A percentile compares a stretch with the other conserved stretches of the same genome.
These are phyloP conservation scores for Danio jaintianensis DNA, from an alignment of 2,797 vertebrate genomes.

Conservation along the genomic window DNA sequence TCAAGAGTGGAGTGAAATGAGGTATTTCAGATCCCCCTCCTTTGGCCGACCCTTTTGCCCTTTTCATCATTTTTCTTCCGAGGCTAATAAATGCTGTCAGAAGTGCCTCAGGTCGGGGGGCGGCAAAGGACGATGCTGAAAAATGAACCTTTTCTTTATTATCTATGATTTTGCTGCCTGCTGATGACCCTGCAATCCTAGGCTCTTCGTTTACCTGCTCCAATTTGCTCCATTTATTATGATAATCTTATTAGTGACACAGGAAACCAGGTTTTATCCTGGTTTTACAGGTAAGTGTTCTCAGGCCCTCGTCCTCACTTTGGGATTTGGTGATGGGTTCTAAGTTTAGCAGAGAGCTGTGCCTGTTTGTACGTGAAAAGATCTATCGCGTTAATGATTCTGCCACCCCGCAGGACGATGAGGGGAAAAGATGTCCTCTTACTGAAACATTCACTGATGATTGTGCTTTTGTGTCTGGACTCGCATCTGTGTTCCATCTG, in stretches of 20 bases:
- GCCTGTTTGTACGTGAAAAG: conserved; percentile 57
- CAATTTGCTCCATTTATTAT: background rate
- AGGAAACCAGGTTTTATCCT: background rate
- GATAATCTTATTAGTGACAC: conserved; percentile 5
- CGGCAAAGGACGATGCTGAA: conserved; percentile 56
- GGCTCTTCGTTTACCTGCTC: conserved; percentile 8
- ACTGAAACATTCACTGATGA: conserved; percentile 4
- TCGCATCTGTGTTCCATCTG: conserved; percentile 37
- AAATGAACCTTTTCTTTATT: conserved; percentile 57
- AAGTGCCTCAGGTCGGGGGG: conserved; percentile 51
- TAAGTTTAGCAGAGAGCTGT: conserved; percentile 66
- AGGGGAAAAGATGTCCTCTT: conserved; percentile 23
- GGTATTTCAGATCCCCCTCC: conserved; percentile 61
- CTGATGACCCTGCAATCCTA: conserved; percentile 42
- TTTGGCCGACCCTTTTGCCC: conserved; percentile 62
- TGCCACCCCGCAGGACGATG: conserved; percentile 6
- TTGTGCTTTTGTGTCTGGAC: background rate
- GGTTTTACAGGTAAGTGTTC: conserved; percentile 32
- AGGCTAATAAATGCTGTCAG: conserved; percentile 64
- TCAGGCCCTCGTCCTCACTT: conserved; percentile 40
- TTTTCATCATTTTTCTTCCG: conserved; percentile 64
- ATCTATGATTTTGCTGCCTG: conserved; percentile 38
- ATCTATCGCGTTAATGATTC: conserved; percentile 60
- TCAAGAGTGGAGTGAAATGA: conserved; percentile 64
- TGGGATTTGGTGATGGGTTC: conserved; percentile 68